phyloP scores from a whole-genome alignment of 2,797 vertebrate genomes.

The Sternarchorhynchus goeldii region DNA sequence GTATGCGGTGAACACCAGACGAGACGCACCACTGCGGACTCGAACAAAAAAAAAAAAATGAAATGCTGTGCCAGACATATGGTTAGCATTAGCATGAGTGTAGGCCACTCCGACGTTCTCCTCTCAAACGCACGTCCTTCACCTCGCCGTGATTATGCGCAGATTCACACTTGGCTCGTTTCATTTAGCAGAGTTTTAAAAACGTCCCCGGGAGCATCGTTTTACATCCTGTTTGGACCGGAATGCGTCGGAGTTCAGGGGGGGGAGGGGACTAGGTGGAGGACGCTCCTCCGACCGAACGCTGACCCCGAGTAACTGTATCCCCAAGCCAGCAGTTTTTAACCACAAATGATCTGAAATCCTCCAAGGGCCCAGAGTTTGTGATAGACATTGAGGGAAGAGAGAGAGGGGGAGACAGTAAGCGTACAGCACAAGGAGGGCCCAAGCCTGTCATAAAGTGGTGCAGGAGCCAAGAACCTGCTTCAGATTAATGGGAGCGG shows the following conservation, averaged over 20 bases:
- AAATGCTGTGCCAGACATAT: slow-evolving; percentile 13
- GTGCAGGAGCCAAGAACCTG: slow-evolving; percentile 19
- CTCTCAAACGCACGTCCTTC: neutral
- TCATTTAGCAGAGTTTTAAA: neutral
- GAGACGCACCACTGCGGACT: neutral
- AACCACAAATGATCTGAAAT: too few relatives aligned
- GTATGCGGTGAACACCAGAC: neutral
- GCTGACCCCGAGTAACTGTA: too few relatives aligned
- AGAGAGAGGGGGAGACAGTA: neutral
- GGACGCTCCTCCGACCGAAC: too few relatives aligned
- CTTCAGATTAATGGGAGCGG: neutral
- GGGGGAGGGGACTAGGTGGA: too few relatives aligned
- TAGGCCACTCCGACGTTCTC: neutral
- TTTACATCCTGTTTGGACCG: too few relatives aligned
- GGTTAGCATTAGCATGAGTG: slow-evolving; percentile 7
- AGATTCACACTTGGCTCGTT: neutral
- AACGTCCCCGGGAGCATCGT: too few relatives aligned
- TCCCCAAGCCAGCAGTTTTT: too few relatives aligned
- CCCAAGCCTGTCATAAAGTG: neutral
- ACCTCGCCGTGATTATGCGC: neutral
- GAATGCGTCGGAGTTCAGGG: too few relatives aligned
- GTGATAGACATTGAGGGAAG: too few relatives aligned
- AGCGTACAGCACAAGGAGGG: neutral
- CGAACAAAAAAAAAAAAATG: neutral
- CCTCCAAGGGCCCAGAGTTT: too few relatives aligned